Evolutionary conservation across 2,888 invertebrate genomes (phyloP), one percentile per base, ranked within the genome.

Genomic region (Protula sp.): DNA sequence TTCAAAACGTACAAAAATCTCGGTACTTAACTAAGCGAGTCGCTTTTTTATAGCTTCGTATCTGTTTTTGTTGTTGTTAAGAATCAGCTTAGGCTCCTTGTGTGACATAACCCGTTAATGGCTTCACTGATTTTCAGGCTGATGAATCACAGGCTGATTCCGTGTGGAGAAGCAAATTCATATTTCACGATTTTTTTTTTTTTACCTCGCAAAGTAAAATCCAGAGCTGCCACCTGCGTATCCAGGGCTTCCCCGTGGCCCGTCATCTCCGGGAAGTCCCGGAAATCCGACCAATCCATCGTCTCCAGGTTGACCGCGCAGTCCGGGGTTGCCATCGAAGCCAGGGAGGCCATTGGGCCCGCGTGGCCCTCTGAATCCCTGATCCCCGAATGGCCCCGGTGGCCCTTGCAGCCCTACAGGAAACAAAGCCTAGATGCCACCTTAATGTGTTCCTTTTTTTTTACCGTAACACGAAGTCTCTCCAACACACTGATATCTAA

Each of bases 281-380:
- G 38, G 30, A 2, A 22, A n/a, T n/a, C 61, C 61, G 1, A 22
- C 53, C 26, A 24, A 3, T 31, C 62, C 67, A 54, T 59, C 54
- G 14, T 4, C 22, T 30, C 68, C 68, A 27, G 65, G 65, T 2
- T 22, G 31, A 22, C 66, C 66, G 14, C 51, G 27, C 1, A 22
- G 0, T 5, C 63, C 61, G 28, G 24, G 19, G 9, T 26, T 31
- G 22, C 66, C 65, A 50, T 47, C 57, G 2, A 31, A 45, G 22
- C 67, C 65, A 50, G 52, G 58, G 2, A 31, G 48, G 22, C 67
- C 67, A 57, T 57, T 52, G 2, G 45, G 45, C 9, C 64, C 66
- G 38, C 22, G 27, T 26, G 24, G 24, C 28, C 67, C 67, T 24
- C 14, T 4, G 9, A 9, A 26, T 24, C 68, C 68, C 2, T 45